These are phyloP conservation scores for Ophion ventricosus DNA, from an alignment of 2,888 invertebrate species.

Conservation along the genomic window DNA sequence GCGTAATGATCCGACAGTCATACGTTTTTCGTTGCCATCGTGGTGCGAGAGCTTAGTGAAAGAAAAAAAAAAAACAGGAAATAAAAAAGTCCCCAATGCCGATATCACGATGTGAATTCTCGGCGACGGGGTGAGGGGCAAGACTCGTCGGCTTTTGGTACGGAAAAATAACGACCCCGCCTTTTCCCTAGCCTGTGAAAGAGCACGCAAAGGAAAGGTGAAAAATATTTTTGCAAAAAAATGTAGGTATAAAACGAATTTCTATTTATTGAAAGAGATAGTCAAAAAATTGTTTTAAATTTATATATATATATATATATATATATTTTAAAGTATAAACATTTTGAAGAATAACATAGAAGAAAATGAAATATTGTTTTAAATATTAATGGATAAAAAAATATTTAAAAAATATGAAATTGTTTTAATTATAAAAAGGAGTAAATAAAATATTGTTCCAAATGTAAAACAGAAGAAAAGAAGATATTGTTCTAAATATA, in stretches of 20 bases:
- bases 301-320: no score
- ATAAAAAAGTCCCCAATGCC: not conserved
- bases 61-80: not conserved
- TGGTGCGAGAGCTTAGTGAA: not conserved
- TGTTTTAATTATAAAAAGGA: not conserved
- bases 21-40: not conserved
- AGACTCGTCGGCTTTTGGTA: not conserved
- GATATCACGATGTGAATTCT: constrained; percentile 1
- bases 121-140: not conserved
- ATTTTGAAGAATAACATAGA: no score
- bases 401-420: not conserved
- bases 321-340: no score
- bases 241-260: no score
- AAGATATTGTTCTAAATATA: not conserved
- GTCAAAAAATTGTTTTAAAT: no score
- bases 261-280: no score
- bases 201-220: no score
- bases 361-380: no score
- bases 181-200: not conserved
- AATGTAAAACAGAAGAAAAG: not conserved
- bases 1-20: constrained; percentile 46
- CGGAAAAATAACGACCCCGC: constrained; percentile 5
- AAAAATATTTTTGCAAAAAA: no score
- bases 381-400: not conserved
- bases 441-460: not conserved